Base-by-base conservation (phyloP, 2,797 vertebrate species). In the Fringilla coelebs region DNA sequence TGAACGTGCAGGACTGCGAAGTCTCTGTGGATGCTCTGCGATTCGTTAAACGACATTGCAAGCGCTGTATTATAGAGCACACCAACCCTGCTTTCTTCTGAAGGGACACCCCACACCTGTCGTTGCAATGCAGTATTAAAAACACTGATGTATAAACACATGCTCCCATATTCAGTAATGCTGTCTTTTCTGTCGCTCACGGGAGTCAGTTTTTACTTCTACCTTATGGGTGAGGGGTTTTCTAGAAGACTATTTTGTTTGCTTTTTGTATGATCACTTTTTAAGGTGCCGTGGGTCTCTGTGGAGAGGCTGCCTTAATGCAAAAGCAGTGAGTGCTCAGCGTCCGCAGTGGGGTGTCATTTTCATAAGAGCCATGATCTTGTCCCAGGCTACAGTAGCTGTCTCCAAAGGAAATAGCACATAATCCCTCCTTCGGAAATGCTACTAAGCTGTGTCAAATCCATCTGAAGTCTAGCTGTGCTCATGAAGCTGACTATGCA, bases 71-170 rank as follows among this genome's bases (percentile, higher is more conserved):
- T 95, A 99, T 99, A 86, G 99, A 99, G 97, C 99, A 99, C 98
- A 99, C 99, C 63, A 99, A 99, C 98, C 99, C 99, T 8, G 99
- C 98, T 89, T 99, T 99, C 98, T 99, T 99, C 98, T 99, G 98
- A 99, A 81, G 38, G 52, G 90, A 80, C 85, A 25, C 65, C 73
- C 77, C 52, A 34, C 51, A 16, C 38, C 76, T 52, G 8, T 82
- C 25, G 9, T 81, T 72, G 46, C 92, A 80, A 87, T 72, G 92
- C 95, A 96, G 87, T 89, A 94, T 96, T 93, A 93, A 93, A 96
- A 95, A 96, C 85, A 90, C 91, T 83, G 94, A 31, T 83, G 40
- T 96, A 88, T 89, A 91, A 96, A 93, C 94, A 71, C 79, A 74
- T 1, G 4, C 85, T 95, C 91, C 93, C 89, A 52, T 87, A 87